Percentiles rank a stretch among this genome's conserved stretches.
phyloP scores from a whole-genome alignment of 2,888 invertebrate genomes.

The Meiosimyza platycephala region DNA sequence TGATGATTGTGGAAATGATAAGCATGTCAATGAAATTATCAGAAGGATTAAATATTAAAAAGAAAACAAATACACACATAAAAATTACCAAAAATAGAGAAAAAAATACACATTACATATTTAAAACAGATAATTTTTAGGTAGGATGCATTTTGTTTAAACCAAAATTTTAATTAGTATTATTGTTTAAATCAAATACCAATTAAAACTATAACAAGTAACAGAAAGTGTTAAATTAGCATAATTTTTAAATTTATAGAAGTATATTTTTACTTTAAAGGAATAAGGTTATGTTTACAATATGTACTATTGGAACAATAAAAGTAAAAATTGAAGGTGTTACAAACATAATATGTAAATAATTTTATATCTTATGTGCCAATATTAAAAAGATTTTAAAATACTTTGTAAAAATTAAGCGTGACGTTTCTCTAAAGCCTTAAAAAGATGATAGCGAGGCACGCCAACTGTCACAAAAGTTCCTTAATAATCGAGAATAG shows the following conservation, averaged over 20 bases:
- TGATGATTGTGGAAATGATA: too few relatives aligned
- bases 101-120: not conserved
- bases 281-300: too few relatives aligned
- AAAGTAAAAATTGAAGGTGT: too few relatives aligned
- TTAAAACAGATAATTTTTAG: not conserved
- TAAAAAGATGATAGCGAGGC: too few relatives aligned
- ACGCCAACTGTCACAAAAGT: too few relatives aligned
- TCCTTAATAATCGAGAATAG: too few relatives aligned
- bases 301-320: too few relatives aligned
- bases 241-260: not conserved
- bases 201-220: not conserved
- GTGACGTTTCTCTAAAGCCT: too few relatives aligned
- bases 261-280: not conserved
- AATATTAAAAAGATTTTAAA: too few relatives aligned
- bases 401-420: too few relatives aligned
- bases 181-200: not conserved
- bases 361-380: too few relatives aligned
- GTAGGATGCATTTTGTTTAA: not conserved
- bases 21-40: not conserved
- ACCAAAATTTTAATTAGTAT: constrained; percentile 4
- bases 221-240: constrained; percentile 5
- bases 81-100: not conserved
- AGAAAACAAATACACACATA: not conserved
- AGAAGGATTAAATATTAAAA: not conserved
- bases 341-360: too few relatives aligned